phyloP scores from a whole-genome alignment of 2,113 vertebrate genomes.

The Sylvilagus bachmani region DNA sequence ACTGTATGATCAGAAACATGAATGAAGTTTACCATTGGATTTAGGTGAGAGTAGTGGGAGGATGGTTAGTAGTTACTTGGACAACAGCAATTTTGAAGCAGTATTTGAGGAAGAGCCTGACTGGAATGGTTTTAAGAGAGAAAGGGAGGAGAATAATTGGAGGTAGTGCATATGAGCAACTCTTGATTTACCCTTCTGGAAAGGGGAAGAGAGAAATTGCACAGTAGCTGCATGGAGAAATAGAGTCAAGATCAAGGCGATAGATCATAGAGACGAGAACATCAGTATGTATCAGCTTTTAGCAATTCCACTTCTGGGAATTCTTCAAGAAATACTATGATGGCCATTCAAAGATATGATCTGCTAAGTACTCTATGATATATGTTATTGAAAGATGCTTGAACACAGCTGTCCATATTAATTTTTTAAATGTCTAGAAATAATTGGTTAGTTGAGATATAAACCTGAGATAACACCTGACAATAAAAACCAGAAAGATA shows the following conservation, averaged over 20 bases:
- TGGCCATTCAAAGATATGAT: background rate
- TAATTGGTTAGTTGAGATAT: background rate
- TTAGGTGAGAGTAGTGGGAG: background rate
- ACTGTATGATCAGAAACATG: background rate
- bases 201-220: background rate
- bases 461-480: background rate
- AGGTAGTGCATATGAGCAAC: background rate
- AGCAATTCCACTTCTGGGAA: background rate
- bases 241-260: background rate
- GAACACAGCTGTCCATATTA: background rate
- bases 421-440: background rate
- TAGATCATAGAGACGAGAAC: background rate
- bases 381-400: background rate
- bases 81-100: background rate
- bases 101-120: background rate
- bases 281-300: background rate
- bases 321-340: conserved; percentile 5
- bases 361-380: background rate
- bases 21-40: background rate
- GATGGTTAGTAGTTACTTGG: background rate
- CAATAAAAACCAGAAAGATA: conserved; percentile 17
- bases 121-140: background rate
- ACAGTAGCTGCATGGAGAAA: background rate
- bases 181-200: background rate
- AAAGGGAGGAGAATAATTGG: background rate